These are phyloP conservation scores for Phylloscopus trochiloides DNA, from an alignment of 2,113 vertebrate genomes.

Conservation along the genomic window DNA sequence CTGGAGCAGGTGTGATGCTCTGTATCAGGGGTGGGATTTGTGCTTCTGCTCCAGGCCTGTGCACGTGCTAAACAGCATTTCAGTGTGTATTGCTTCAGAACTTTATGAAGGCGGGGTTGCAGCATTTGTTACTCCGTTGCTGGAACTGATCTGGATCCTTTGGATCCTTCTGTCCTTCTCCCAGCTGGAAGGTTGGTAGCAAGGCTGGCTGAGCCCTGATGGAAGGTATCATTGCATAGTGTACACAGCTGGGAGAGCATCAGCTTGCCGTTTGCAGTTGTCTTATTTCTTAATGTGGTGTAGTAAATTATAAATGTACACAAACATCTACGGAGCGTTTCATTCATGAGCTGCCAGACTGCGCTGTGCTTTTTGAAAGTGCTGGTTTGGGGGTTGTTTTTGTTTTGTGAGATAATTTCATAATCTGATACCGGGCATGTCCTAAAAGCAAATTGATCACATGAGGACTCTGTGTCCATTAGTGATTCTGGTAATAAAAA, in stretches of 20 bases:
- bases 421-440: background rate
- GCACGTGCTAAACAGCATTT: background rate
- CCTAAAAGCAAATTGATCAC: background rate
- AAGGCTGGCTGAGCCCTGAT: background rate
- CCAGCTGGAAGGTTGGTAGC: background rate
- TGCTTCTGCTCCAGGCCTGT: background rate
- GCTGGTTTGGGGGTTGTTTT: background rate
- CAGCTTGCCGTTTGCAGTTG: background rate
- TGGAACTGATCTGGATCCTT: background rate
- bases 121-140: background rate
- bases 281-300: background rate
- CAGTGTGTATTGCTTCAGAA: background rate
- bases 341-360: slow-evolving; percentile 28
- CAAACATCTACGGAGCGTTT: background rate
- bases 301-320: slow-evolving; percentile 45
- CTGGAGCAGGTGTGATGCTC: background rate
- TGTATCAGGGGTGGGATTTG: background rate
- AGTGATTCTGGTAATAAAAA: background rate
- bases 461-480: background rate
- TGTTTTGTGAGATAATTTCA: background rate
- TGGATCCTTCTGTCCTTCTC: background rate
- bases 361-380: background rate
- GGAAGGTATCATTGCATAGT: background rate
- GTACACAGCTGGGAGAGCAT: background rate
- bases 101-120: background rate